Evolutionary conservation across 2,888 invertebrate genomes (phyloP).

Genomic region (Perizoma flavofasciatum): DNA sequence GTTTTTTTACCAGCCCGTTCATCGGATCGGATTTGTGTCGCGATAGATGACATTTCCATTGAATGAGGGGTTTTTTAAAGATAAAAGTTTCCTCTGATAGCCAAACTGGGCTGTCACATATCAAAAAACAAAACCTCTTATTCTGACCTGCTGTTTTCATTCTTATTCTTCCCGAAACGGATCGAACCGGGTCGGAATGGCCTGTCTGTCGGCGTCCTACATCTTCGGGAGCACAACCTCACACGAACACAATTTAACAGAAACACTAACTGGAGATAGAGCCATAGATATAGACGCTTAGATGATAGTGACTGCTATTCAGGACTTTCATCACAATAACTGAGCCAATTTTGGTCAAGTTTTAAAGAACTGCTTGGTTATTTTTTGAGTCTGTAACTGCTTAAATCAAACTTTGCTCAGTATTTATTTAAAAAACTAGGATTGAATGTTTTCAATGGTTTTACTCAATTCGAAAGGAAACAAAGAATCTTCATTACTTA

Average conservation of each 20-base stretch:
- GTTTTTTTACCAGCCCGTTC: too few relatives aligned
- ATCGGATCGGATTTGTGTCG: too few relatives aligned
- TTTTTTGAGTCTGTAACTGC: background rate
- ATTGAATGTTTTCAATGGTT: constrained; percentile 8
- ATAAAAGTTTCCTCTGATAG: too few relatives aligned
- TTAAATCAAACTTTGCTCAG: constrained; percentile 20
- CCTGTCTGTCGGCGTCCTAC: too few relatives aligned
- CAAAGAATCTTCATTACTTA: too few relatives aligned
- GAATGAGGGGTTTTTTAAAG: too few relatives aligned
- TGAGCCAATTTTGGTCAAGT: constrained; percentile 23
- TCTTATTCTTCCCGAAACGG: too few relatives aligned
- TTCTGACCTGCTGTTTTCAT: too few relatives aligned
- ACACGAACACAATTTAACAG: constrained; percentile 32
- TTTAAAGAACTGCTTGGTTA: background rate
- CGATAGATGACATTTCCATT: too few relatives aligned
- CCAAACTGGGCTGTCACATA: too few relatives aligned
- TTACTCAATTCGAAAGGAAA: constrained; percentile 16
- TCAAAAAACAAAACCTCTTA: too few relatives aligned
- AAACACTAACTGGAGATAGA: constrained; percentile 26
- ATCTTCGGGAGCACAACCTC: constrained; percentile 17
- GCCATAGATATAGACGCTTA: constrained; percentile 53
- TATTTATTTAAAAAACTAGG: constrained; percentile 7
- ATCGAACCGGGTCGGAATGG: too few relatives aligned
- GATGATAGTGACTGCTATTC: constrained; percentile 63
- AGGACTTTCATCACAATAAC: constrained; percentile 32